Conservation (phyloP, 37 sponge, comb jelly and placozoan species). For the Eunapius fragilis region DNA sequence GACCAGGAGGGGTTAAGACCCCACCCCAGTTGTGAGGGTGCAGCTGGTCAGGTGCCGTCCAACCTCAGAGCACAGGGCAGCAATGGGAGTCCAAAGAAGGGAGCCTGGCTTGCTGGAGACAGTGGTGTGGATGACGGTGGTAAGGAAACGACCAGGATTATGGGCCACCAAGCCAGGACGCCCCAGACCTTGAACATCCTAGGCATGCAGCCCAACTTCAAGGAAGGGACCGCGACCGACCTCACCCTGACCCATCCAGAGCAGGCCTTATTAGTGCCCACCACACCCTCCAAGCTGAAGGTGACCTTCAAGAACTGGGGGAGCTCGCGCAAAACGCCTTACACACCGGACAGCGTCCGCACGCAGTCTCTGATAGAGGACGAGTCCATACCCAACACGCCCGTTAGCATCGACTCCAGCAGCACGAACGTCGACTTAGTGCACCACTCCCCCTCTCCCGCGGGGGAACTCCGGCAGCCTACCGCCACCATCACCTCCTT, state of each 20-base stretch:
- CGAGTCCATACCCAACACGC: conserved; percentile 44
- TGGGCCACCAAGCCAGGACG: not conserved
- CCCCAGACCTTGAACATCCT: conserved; percentile 60
- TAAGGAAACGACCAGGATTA: not conserved
- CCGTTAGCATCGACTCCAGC: conserved; percentile 5
- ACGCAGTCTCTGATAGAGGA: conserved; percentile 61
- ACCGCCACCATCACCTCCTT: not conserved
- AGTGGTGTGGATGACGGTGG: not conserved
- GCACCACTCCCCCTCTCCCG: not conserved
- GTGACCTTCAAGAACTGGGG: not conserved
- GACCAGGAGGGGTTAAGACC: not conserved
- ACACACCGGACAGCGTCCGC: conserved; percentile 2
- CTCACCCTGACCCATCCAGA: not conserved
- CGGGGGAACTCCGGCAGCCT: not conserved
- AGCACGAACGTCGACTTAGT: conserved; percentile 10
- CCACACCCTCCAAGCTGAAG: not conserved
- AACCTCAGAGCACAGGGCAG: not conserved
- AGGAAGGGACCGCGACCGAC: not conserved
- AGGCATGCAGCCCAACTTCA: conserved; percentile 66
- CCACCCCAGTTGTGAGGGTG: not conserved
- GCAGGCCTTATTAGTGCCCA: not conserved
- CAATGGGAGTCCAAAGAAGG: not conserved
- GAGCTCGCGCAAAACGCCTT: not conserved
- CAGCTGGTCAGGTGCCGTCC: not conserved
- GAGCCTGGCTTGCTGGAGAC: not conserved